A percentile compares a stretch with the other conserved stretches of the same genome.
These are phyloP conservation scores for Drosophila takahashii DNA, from an alignment of 1,140 invertebrate species.

Conservation along the genomic window DNA sequence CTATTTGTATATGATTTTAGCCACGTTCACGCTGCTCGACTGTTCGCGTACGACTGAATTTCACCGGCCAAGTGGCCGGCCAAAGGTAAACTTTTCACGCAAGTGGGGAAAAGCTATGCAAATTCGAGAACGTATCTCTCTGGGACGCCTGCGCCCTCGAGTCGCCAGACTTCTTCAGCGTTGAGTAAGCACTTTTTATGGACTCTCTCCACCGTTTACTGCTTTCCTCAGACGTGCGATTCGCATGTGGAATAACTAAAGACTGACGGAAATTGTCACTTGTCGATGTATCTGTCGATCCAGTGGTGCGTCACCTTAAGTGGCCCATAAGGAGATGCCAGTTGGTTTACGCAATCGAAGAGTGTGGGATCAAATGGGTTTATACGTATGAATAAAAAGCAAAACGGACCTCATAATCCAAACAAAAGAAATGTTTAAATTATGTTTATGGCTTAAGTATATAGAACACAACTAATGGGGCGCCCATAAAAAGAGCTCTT, in stretches of 20 bases:
- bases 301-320: conserved; percentile 26
- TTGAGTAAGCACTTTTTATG: conserved; percentile 43
- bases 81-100: conserved; percentile 68
- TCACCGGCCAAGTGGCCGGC: conserved; percentile 40
- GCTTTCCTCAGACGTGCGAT: conserved; percentile 45
- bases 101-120: conserved; percentile 38
- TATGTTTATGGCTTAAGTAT: conserved; percentile 35
- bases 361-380: conserved; percentile 29
- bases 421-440: conserved; percentile 29
- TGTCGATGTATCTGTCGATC: neutral
- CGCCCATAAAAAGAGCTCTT: conserved; percentile 30
- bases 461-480: conserved; percentile 43
- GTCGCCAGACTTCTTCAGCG: conserved; percentile 5
- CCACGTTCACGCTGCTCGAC: conserved; percentile 51
- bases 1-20: conserved; percentile 8
- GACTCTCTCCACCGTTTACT: conserved; percentile 22
- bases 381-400: neutral
- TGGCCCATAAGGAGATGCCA: conserved; percentile 38
- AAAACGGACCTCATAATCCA: conserved; percentile 25
- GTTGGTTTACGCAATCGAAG: conserved; percentile 31
- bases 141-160: conserved; percentile 50
- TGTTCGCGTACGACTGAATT: conserved; percentile 71
- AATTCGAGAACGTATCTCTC: conserved; percentile 38
- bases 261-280: conserved; percentile 59
- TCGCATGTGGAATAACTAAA: conserved; percentile 31